These are phyloP conservation scores for Neosalanx taihuensis DNA, from an alignment of 2,797 vertebrate species.

Conservation along the genomic window DNA sequence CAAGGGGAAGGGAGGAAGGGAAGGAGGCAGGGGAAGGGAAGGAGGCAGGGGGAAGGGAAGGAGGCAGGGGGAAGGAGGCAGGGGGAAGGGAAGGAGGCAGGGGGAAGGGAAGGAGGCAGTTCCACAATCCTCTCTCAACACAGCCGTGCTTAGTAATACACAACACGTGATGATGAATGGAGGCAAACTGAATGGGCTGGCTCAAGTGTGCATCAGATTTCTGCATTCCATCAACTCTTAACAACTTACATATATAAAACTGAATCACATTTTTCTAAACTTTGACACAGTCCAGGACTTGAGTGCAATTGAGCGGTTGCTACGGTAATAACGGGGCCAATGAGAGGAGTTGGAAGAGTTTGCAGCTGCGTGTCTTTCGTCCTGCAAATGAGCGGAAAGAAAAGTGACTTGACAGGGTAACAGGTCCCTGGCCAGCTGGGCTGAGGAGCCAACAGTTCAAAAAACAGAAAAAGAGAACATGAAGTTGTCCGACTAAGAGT, in stretches of 20 bases:
- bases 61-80: too few relatives aligned
- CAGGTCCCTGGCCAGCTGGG: constrained; percentile 65
- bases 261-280: constrained; percentile 20
- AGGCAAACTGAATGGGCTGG: too few relatives aligned
- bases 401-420: constrained; percentile 70
- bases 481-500: constrained; percentile 53
- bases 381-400: constrained; percentile 69
- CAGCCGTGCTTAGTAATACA: not conserved
- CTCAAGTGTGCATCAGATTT: too few relatives aligned
- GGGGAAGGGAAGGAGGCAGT: too few relatives aligned
- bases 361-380: constrained; percentile 63
- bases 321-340: constrained; percentile 68
- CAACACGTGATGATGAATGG: constrained; percentile 19
- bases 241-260: not conserved
- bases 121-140: too few relatives aligned
- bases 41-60: too few relatives aligned
- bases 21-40: too few relatives aligned
- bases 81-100: too few relatives aligned
- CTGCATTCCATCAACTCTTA: too few relatives aligned
- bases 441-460: constrained; percentile 54
- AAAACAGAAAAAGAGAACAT: constrained; percentile 17
- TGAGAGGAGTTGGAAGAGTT: constrained; percentile 24
- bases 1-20: too few relatives aligned
- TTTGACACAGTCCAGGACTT: constrained; percentile 42
- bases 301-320: constrained; percentile 57